These are phyloP conservation scores for Bursaphelenchus mucronatus DNA, from an alignment of 1,140 invertebrate species.

Conservation along the genomic window DNA sequence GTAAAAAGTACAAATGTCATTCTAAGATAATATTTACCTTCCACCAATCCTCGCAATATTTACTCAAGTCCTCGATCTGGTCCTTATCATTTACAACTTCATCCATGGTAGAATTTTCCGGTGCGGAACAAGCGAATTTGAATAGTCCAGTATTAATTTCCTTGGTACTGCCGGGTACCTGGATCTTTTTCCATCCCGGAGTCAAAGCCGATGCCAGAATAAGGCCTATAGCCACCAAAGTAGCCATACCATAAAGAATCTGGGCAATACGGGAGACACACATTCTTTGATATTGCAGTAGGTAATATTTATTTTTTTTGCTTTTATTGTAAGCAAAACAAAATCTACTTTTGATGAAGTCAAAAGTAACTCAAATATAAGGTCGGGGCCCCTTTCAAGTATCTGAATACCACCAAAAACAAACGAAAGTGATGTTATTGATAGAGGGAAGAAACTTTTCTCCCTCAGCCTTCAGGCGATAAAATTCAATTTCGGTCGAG, in stretches of 20 bases:
- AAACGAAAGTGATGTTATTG: no score
- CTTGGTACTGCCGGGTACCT: constrained; percentile 3
- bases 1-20: constrained; percentile 22
- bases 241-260: constrained; percentile 40
- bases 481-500: no score
- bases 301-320: background rate
- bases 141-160: constrained; percentile 31
- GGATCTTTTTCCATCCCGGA: constrained; percentile 31
- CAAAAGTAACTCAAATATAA: no score
- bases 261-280: constrained; percentile 39
- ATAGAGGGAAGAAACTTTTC: no score
- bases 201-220: constrained; percentile 41
- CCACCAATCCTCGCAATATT: constrained; percentile 33
- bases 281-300: constrained; percentile 20
- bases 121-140: constrained; percentile 24
- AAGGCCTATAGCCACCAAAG: constrained; percentile 30
- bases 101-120: constrained; percentile 8
- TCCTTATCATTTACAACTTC: constrained; percentile 3
- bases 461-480: no score
- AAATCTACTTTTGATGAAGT: background rate
- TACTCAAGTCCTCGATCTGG: constrained; percentile 4
- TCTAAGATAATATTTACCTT: constrained; percentile 22
- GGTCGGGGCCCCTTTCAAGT: no score
- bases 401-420: no score
- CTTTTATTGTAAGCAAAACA: background rate